Evolutionary conservation across 2,797 vertebrate species (phyloP).

Genomic region (Eupleurogrammus muticus): DNA sequence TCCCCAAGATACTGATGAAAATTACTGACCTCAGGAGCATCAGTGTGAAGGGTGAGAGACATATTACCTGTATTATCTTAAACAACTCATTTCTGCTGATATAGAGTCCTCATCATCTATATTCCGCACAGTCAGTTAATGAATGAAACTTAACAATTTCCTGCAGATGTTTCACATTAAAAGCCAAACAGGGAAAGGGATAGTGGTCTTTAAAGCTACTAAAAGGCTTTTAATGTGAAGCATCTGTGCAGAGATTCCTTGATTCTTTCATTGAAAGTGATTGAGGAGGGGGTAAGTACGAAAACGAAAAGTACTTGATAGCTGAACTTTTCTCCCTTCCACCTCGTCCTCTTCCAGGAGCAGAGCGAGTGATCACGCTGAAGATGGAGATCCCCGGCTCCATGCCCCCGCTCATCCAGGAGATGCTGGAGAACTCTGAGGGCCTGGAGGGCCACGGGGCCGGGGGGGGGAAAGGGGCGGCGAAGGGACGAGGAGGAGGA

Average conservation of each 20-base stretch:
- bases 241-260: not conserved
- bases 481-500: conserved; percentile 47
- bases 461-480: conserved; percentile 60
- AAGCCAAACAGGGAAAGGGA: too few relatives aligned
- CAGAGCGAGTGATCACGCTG: conserved; percentile 95
- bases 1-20: conserved; percentile 99
- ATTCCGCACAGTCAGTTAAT: too few relatives aligned
- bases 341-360: conserved; percentile 78
- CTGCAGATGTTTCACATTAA: too few relatives aligned
- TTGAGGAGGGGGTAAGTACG: too few relatives aligned
- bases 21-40: conserved; percentile 97
- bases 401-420: conserved; percentile 97
- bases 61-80: too few relatives aligned
- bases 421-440: conserved; percentile 98
- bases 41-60: conserved; percentile 94
- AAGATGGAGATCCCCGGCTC: conserved; percentile 98
- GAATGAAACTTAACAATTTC: too few relatives aligned
- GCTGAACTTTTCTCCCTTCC: not conserved
- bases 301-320: not conserved
- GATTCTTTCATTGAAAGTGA: not conserved
- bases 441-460: conserved; percentile 88
- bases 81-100: too few relatives aligned
- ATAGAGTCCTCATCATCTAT: too few relatives aligned
- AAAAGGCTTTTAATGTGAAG: not conserved
- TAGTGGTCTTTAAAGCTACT: not conserved